phyloP scores from a whole-genome alignment of 2,888 invertebrate genomes.

The Rhodophaea formosa region DNA sequence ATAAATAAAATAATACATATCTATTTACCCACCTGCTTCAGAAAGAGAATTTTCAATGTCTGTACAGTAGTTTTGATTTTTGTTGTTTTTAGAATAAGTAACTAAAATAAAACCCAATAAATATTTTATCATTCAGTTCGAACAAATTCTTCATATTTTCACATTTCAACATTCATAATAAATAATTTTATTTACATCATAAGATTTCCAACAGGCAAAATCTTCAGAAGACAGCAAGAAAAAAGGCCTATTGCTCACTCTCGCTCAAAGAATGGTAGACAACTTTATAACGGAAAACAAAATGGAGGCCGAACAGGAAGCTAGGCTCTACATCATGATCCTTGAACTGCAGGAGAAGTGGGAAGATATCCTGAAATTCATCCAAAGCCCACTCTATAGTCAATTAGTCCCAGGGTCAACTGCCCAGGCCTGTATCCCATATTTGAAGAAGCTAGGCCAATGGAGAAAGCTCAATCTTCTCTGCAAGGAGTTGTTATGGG shows the following conservation, averaged over 20 bases:
- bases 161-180: too few relatives aligned
- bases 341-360: conserved; percentile 88
- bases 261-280: conserved; percentile 96
- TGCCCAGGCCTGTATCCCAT: conserved; percentile 86
- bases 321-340: conserved; percentile 94
- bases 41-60: too few relatives aligned
- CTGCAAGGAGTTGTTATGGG: conserved; percentile 86
- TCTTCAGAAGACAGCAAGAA: conserved; percentile 77
- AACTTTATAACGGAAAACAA: conserved; percentile 93
- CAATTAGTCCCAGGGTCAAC: conserved; percentile 85
- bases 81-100: too few relatives aligned
- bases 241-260: conserved; percentile 86
- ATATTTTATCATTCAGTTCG: too few relatives aligned
- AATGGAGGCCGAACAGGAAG: conserved; percentile 96
- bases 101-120: too few relatives aligned
- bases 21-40: too few relatives aligned
- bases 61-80: too few relatives aligned
- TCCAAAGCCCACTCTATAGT: conserved; percentile 88
- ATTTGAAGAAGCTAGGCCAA: conserved; percentile 85
- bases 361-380: conserved; percentile 89
- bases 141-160: too few relatives aligned
- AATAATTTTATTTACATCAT: conserved; percentile 2
- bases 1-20: too few relatives aligned
- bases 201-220: conserved; percentile 55
- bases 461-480: conserved; percentile 89